Conservation (phyloP, 2,888 invertebrate species). For the Hemithea aestivaria region DNA sequence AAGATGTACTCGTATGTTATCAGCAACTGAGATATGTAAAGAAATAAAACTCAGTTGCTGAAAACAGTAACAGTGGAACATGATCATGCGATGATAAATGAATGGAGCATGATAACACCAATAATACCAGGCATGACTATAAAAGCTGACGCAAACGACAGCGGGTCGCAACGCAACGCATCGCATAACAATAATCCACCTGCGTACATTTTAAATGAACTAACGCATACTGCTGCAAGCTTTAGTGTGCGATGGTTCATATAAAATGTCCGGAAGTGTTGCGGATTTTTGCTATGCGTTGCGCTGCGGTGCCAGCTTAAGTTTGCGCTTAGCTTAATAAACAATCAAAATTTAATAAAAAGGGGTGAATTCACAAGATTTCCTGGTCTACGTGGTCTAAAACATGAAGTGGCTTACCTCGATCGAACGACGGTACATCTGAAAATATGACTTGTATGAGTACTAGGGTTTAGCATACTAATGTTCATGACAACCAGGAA, state of each 20-base stretch:
- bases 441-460: constrained; percentile 66
- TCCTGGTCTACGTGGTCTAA: constrained; percentile 55
- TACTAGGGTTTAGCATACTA: constrained; percentile 36
- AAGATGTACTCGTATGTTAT: constrained; percentile 7
- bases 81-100: constrained; percentile 24
- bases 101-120: constrained; percentile 19
- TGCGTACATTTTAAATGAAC: too few relatives aligned
- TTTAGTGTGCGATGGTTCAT: too few relatives aligned
- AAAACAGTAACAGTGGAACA: constrained; percentile 2
- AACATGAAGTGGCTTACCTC: constrained; percentile 68
- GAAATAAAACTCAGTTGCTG: background rate
- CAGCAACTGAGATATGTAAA: constrained; percentile 8
- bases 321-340: too few relatives aligned
- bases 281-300: too few relatives aligned
- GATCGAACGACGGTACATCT: constrained; percentile 63
- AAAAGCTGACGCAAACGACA: too few relatives aligned
- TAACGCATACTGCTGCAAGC: too few relatives aligned
- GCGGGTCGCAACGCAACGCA: too few relatives aligned
- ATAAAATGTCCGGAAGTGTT: too few relatives aligned
- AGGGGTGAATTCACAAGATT: constrained; percentile 60
- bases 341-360: constrained; percentile 27
- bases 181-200: too few relatives aligned
- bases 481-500: constrained; percentile 54
- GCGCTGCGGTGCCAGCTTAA: too few relatives aligned
- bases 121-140: constrained; percentile 8